A percentile compares a stretch with the other conserved stretches of the same genome.
phyloP scores from a whole-genome alignment of 2,113 vertebrate species.

The Nanger granti region DNA sequence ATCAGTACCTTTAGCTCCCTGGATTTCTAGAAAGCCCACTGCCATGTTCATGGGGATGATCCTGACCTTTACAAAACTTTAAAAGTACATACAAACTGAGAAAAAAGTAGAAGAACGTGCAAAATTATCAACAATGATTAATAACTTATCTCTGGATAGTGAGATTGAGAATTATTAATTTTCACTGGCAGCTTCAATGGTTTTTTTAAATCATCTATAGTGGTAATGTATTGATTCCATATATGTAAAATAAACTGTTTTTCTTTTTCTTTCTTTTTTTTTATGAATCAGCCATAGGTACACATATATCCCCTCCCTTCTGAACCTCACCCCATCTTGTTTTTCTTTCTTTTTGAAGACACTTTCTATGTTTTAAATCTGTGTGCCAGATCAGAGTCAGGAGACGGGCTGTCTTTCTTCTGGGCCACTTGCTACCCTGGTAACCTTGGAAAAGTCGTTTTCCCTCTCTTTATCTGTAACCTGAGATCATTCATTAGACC shows the following conservation, averaged over 20 bases:
- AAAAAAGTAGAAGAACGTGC: not conserved
- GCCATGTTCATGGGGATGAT: not conserved
- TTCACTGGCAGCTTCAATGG: not conserved
- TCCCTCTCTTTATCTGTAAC: not conserved
- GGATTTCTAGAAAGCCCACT: not conserved
- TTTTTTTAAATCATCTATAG: not conserved
- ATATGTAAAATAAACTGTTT: not conserved
- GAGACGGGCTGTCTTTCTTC: not conserved
- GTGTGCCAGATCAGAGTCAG: not conserved
- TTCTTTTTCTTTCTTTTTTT: not conserved
- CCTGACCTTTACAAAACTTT: not conserved
- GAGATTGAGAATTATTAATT: not conserved
- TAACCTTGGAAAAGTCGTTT: not conserved
- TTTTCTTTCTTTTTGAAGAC: not conserved
- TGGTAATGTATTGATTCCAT: not conserved
- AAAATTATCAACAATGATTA: not conserved
- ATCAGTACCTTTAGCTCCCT: not conserved
- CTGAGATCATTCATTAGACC: not conserved
- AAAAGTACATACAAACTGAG: not conserved
- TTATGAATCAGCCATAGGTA: not conserved
- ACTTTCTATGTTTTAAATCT: not conserved
- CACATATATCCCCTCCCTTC: not conserved
- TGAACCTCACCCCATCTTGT: not conserved
- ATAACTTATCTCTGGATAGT: not conserved
- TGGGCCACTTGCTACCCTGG: not conserved